A percentile compares a stretch with the other conserved stretches of the same genome.
phyloP scores from a whole-genome alignment of 2,888 invertebrate species.

The Heliconius sara region DNA sequence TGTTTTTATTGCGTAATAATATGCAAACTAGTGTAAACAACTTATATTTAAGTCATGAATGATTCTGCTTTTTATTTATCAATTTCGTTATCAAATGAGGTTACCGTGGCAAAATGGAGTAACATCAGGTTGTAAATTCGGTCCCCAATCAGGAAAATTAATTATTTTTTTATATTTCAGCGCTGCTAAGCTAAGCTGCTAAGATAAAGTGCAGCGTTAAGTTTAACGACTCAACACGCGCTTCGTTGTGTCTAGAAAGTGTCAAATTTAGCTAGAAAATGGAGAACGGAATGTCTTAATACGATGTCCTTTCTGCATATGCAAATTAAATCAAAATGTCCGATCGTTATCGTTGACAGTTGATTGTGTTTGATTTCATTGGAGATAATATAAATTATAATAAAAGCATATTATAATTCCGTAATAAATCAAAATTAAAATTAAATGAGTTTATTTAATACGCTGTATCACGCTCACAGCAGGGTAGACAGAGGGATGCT shows the following conservation, averaged over 20 bases:
- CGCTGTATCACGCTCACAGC: no score
- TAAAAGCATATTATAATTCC: no score
- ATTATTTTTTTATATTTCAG: not conserved
- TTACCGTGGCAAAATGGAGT: no score
- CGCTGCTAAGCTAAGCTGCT: not conserved
- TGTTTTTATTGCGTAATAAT: constrained; percentile 8
- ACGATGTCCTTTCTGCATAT: not conserved
- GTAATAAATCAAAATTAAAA: no score
- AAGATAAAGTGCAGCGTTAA: not conserved
- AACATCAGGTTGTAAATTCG: not conserved
- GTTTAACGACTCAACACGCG: not conserved
- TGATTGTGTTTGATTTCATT: no score
- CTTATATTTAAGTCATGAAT: not conserved
- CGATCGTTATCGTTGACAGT: no score
- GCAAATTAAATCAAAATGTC: not conserved
- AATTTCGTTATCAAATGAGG: no score
- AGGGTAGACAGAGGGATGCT: no score
- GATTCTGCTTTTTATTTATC: not conserved
- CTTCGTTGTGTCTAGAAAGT: no score
- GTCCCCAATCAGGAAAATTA: not conserved
- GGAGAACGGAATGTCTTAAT: not conserved
- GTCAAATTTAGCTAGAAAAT: no score
- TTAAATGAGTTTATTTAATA: no score
- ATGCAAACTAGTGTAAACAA: not conserved
- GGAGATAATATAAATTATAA: no score